Conservation (phyloP, 2,113 vertebrate species). For the Acrocephalus arundinaceus region DNA sequence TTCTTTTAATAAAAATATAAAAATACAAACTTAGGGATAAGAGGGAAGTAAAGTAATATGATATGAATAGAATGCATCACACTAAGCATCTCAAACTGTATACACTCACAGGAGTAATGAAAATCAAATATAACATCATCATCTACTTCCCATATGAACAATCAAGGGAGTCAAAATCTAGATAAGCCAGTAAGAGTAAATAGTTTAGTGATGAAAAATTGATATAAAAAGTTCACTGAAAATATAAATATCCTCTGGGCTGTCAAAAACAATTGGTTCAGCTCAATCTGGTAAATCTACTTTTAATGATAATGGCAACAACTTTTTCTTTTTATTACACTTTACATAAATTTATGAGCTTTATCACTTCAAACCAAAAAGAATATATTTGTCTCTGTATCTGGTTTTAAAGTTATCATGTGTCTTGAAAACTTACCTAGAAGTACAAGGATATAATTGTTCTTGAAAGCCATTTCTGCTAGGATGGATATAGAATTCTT, state of each 20-base stretch:
- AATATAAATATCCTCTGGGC: constrained; percentile 69
- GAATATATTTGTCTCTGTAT: constrained; percentile 52
- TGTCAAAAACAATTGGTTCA: constrained; percentile 70
- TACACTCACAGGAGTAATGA: constrained; percentile 58
- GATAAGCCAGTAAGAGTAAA: constrained; percentile 60
- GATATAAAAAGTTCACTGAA: constrained; percentile 65
- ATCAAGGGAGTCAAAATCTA: constrained; percentile 66
- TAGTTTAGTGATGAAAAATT: constrained; percentile 68
- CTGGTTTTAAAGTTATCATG: neutral
- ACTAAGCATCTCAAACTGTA: constrained; percentile 23
- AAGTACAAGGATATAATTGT: neutral
- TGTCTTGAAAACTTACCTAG: constrained; percentile 5
- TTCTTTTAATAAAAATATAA: constrained; percentile 49
- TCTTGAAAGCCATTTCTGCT: neutral
- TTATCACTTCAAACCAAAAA: constrained; percentile 55
- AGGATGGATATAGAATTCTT: neutral
- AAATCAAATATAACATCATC: constrained; percentile 66
- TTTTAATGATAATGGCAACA: constrained; percentile 74
- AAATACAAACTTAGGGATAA: constrained; percentile 48
- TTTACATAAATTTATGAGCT: constrained; percentile 71
- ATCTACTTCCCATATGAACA: constrained; percentile 63
- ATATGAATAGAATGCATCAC: constrained; percentile 31
- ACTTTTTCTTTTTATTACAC: constrained; percentile 73
- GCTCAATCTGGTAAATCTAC: constrained; percentile 67
- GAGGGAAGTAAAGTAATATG: constrained; percentile 39